Base-by-base conservation (phyloP, 2,888 invertebrate genomes). In the Anthophora plumipes region DNA sequence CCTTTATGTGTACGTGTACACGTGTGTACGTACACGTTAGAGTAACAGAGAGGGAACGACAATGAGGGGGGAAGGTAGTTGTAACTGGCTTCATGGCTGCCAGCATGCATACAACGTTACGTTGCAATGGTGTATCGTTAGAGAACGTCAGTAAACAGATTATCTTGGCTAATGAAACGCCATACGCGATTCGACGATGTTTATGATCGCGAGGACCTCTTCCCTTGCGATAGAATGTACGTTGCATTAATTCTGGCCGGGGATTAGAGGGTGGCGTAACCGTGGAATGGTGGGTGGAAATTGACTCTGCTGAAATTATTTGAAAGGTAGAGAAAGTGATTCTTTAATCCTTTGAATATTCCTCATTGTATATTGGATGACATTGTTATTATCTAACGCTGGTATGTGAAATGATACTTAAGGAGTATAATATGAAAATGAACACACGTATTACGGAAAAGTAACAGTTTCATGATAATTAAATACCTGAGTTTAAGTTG, bases 121-220 rank as follows among this genome's bases (percentile, higher is more conserved):
- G 22, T 70, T 61, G 75, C 83, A 77, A 77, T 85, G 80, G 81
- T 75, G 77, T 80, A 86, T 73, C 74, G 80, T 71, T 86, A 85
- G 87, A 69, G 46, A 87, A 80, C 83, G 82, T 64, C 83, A 77
- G 82, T 91, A 89, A 90, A 91, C 88, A 85, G 87, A 90, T 90
- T 90, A 91, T 90, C 89, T 86, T 80, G 83, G 86, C 86, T 89
- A 91, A 91, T 91, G 90, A 90, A 91, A 89, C 86, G 84, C 77
- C 80, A 82, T 59, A 66, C 68, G 37, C 25, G 68, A 50, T 31
- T 52, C 52, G n/a, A 48, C 66, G 71, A 68, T 75, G 57, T 83
- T 87, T 77, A 85, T 78, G 77, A 79, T 78, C 66, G 68, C 55
- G 17, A 50, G 48, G 52, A 73, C 14, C 59, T 55, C 64, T 71